Evolutionary conservation across 2,113 vertebrate species (phyloP).

Genomic region (Elanoides forficatus): DNA sequence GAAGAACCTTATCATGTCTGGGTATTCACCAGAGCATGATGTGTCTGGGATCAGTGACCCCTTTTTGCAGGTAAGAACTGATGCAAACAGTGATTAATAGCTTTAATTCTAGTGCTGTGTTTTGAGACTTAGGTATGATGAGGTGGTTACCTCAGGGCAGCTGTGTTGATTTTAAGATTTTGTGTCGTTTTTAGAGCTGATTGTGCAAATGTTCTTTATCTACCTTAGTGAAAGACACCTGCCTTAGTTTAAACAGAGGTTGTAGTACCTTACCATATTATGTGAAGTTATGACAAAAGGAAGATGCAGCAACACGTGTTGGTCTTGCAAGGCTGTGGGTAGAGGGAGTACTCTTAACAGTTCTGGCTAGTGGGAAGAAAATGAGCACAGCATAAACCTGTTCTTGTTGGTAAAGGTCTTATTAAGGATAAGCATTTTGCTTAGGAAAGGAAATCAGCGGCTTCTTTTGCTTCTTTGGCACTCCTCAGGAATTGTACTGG

Average conservation of each 20-base stretch:
- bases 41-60: constrained; percentile 99
- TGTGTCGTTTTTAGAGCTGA: not conserved
- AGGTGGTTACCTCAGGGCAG: not conserved
- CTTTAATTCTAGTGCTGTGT: not conserved
- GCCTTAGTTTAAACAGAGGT: not conserved
- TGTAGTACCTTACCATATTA: not conserved
- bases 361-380: not conserved
- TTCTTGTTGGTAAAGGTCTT: not conserved
- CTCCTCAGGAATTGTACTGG: not conserved
- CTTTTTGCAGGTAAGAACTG: constrained; percentile 91
- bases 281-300: not conserved
- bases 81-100: not conserved
- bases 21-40: constrained; percentile 98
- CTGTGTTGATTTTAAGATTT: not conserved
- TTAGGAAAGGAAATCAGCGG: not conserved
- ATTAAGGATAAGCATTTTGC: not conserved
- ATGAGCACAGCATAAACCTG: not conserved
- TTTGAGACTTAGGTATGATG: not conserved
- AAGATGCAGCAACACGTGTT: not conserved
- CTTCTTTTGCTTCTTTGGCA: not conserved
- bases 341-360: not conserved
- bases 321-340: not conserved
- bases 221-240: not conserved
- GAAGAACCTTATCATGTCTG: constrained; percentile 99
- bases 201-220: not conserved